A percentile compares a stretch with the other conserved stretches of the same genome.
phyloP scores from a whole-genome alignment of 2,888 invertebrate species.

The Acanthosoma haemorrhoidale region DNA sequence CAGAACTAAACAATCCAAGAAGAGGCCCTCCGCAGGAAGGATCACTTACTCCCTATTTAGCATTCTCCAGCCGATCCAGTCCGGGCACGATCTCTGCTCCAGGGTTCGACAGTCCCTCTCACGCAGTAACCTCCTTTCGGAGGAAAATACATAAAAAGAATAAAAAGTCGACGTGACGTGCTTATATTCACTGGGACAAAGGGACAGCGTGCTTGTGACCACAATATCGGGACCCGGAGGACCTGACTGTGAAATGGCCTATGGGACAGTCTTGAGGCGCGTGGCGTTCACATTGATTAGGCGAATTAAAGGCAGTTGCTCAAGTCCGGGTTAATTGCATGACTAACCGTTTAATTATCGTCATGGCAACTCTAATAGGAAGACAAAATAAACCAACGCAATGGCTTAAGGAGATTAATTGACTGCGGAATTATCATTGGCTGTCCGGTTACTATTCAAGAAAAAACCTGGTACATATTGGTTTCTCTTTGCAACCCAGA shows the following conservation, averaged over 20 bases:
- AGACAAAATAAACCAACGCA: neutral
- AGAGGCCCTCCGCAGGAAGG: neutral
- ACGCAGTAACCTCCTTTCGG: conserved; percentile 1
- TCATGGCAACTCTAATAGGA: neutral
- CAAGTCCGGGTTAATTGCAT: neutral
- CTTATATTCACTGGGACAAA: neutral
- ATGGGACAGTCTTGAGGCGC: no score
- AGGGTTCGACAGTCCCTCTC: no score
- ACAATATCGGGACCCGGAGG: neutral
- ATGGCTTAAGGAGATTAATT: neutral
- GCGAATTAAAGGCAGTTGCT: neutral
- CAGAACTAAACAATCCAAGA: neutral
- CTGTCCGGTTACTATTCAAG: no score
- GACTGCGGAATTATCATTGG: no score
- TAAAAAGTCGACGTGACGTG: neutral
- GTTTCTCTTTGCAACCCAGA: no score
- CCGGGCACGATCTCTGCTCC: neutral
- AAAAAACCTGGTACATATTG: no score
- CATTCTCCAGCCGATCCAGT: neutral
- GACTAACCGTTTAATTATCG: conserved; percentile 4
- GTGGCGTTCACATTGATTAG: neutral
- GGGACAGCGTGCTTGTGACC: neutral
- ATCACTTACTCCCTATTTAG: neutral
- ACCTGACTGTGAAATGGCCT: neutral
- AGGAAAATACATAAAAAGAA: no score